Evolutionary conservation across 2,113 vertebrate genomes (phyloP).

Genomic region (Heptranchias perlo): DNA sequence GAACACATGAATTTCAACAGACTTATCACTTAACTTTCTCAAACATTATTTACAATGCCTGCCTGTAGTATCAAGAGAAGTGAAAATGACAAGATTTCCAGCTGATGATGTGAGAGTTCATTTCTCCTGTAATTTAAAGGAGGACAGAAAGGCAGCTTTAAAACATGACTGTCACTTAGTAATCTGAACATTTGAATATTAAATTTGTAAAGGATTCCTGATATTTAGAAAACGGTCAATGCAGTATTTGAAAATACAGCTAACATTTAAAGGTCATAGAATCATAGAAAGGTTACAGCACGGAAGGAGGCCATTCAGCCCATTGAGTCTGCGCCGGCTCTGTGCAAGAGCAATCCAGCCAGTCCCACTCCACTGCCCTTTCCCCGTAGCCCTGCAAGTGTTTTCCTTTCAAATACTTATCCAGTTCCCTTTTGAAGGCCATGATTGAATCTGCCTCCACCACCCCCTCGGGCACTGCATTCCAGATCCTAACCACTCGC

Average conservation of each 20-base stretch:
- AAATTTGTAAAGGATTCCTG: neutral
- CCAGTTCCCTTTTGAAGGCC: too few species aligned
- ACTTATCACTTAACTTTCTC: neutral
- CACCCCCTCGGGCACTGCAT: too few species aligned
- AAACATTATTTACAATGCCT: neutral
- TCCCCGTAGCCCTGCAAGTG: too few species aligned
- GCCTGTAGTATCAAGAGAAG: neutral
- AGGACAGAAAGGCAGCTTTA: neutral
- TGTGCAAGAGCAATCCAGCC: too few species aligned
- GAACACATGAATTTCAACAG: neutral
- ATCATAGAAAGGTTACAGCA: too few species aligned
- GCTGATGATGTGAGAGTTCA: neutral
- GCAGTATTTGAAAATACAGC: neutral
- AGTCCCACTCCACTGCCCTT: too few species aligned
- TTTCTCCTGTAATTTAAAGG: neutral
- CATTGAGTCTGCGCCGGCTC: too few species aligned
- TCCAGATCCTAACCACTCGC: too few species aligned
- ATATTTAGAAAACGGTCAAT: neutral
- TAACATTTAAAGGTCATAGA: neutral
- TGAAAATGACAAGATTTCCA: slow-evolving; percentile 24
- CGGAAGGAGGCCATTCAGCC: too few species aligned
- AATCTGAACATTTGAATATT: neutral
- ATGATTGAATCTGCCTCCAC: too few species aligned
- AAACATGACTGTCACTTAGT: neutral
- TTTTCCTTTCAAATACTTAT: too few species aligned